phyloP scores from a whole-genome alignment of 2,888 invertebrate species.

The Nymphalis urticae region DNA sequence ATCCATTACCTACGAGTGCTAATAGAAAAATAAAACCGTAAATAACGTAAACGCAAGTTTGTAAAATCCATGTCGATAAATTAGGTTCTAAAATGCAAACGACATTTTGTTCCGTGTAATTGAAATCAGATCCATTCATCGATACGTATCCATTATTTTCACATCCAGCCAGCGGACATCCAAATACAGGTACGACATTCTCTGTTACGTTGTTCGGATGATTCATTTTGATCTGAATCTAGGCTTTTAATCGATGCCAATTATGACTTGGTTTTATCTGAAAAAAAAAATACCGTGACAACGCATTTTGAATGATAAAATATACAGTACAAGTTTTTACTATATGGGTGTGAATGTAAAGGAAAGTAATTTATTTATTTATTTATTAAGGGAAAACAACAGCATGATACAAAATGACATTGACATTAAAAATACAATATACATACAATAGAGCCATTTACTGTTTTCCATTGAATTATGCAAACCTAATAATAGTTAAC shows the following conservation, averaged over 20 bases:
- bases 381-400: too few relatives aligned
- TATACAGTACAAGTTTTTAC: not conserved
- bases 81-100: constrained; percentile 57
- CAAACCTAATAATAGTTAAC: too few relatives aligned
- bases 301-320: too few relatives aligned
- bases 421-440: too few relatives aligned
- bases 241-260: constrained; percentile 3
- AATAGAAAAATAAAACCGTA: constrained; percentile 85
- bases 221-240: constrained; percentile 17
- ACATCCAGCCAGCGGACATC: constrained; percentile 16
- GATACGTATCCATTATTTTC: constrained; percentile 11
- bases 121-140: constrained; percentile 29
- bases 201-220: constrained; percentile 12
- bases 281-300: constrained; percentile 3
- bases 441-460: too few relatives aligned
- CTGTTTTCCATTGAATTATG: too few relatives aligned
- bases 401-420: too few relatives aligned
- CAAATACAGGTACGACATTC: constrained; percentile 6
- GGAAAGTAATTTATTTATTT: too few relatives aligned
- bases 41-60: too few relatives aligned
- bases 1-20: constrained; percentile 87
- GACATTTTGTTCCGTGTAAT: constrained; percentile 23
- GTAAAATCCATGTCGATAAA: constrained; percentile 78
- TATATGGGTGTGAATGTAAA: constrained; percentile 3
- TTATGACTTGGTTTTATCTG: constrained; percentile 1